Base-by-base conservation (phyloP, 1,140 invertebrate genomes). In the Thaumatotibia leucotreta region DNA sequence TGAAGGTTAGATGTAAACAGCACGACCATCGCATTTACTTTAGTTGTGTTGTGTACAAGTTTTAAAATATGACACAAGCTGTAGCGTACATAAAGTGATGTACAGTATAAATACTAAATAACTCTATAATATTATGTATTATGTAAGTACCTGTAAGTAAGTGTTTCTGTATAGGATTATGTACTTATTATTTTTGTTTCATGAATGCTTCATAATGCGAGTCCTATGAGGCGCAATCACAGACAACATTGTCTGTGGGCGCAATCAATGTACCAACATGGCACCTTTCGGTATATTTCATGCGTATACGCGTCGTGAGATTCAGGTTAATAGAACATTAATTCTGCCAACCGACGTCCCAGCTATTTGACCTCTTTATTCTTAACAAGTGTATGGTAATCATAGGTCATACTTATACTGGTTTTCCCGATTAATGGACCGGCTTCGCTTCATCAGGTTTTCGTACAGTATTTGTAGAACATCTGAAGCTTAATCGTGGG, bases 281-380 rank as follows among this genome's bases (percentile, higher is more conserved):
- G 52, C 64, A 71, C 69, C 71, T 71, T 71, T 61, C 17, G 9
- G 54, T 62, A 68, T 61, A 24, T 58, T 11, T 54, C 17, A 24
- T 45, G 61, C 63, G 65, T 61, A 69, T 62, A 66, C 71, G 29
- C 66, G 61, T 62, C 67, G 63, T 73, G 64, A 27, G 49, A 78
- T 74, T 71, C 69, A 64, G 74, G 76, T 79, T 69, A 79, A 76
- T 76, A 68, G 72, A 62, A 27, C 52, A 58, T 23, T 39, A 45
- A 14, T 20, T 9, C 39, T 20, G 17, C 39, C 8, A 9, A 29
- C 27, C 2, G 20, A 45, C n/a, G n/a, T n/a, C n/a, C n/a, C n/a
- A n/a, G n/a, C n/a, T n/a, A 79, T 77, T 79, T 79, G 52, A 64
- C 63, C 58, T 67, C 58, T n/a, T n/a, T 35, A 69, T 24, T 65